Evolutionary conservation across 2,797 vertebrate genomes (phyloP).

Genomic region (Erethizon dorsatum): DNA sequence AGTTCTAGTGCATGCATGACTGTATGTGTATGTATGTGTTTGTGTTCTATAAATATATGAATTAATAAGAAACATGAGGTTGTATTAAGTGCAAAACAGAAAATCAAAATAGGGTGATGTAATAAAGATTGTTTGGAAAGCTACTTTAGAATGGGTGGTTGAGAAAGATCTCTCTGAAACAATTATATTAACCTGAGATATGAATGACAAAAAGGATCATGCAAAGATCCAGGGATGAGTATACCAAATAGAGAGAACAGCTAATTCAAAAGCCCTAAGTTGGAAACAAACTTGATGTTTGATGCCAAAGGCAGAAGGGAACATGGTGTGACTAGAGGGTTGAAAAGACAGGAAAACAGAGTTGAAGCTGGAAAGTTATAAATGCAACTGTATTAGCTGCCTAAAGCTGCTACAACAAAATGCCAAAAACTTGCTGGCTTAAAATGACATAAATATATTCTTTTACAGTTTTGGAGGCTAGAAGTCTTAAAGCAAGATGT

Average conservation of each 20-base stretch:
- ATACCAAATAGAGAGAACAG: background rate
- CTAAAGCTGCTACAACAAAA: slow-evolving; percentile 22
- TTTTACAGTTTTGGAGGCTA: background rate
- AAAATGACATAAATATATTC: background rate
- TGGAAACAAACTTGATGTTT: background rate
- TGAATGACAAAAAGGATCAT: slow-evolving; percentile 16
- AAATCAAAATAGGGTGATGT: background rate
- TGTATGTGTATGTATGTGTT: background rate
- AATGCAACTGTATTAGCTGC: background rate
- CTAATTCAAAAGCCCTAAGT: background rate
- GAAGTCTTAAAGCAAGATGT: slow-evolving; percentile 36
- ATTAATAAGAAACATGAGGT: slow-evolving; percentile 44
- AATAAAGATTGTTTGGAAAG: background rate
- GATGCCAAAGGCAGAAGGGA: background rate
- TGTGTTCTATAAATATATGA: background rate
- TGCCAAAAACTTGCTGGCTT: background rate
- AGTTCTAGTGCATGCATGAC: background rate
- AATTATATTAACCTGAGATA: background rate
- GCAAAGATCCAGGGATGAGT: background rate
- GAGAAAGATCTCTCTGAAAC: background rate
- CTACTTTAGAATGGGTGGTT: slow-evolving; percentile 9
- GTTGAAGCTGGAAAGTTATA: background rate
- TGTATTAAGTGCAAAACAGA: slow-evolving; percentile 36
- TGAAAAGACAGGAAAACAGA: background rate
- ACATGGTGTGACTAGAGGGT: background rate